These are phyloP conservation scores for Conomelus anceps DNA, from an alignment of 2,888 invertebrate species.

Conservation along the genomic window DNA sequence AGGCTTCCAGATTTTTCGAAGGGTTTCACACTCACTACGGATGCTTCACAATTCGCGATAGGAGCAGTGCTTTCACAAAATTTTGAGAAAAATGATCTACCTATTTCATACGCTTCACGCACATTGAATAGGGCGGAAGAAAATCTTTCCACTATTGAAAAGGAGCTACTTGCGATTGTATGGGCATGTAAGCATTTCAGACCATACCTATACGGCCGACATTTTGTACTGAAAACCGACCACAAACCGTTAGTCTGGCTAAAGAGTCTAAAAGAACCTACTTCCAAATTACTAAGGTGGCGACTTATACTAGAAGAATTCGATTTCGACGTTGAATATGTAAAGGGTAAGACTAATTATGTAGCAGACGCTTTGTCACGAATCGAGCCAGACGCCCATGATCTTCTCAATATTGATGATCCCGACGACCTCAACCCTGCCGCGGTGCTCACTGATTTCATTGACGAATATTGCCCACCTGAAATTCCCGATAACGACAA, in stretches of 20 bases:
- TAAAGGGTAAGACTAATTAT: background rate
- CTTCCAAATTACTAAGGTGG: background rate
- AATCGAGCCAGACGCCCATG: background rate
- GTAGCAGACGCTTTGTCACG: background rate
- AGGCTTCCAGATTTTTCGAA: background rate
- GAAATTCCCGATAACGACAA: background rate
- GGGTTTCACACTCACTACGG: background rate
- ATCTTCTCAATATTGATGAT: background rate
- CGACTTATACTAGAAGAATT: background rate
- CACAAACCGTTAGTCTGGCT: background rate
- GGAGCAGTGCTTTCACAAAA: background rate
- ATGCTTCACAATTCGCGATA: background rate
- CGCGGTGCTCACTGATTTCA: background rate
- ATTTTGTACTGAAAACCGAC: background rate
- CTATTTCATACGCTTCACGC: background rate
- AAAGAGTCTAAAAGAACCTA: conserved; percentile 1
- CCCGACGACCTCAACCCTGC: too few species aligned
- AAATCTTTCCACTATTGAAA: background rate
- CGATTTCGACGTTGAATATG: background rate
- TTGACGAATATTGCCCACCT: background rate
- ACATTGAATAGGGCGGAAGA: background rate
- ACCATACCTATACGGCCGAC: background rate
- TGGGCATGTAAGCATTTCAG: background rate
- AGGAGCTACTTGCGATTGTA: too few species aligned
- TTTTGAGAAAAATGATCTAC: background rate